These are phyloP conservation scores for Cyprinus carpio DNA, from an alignment of 2,113 vertebrate genomes.

Conservation along the genomic window DNA sequence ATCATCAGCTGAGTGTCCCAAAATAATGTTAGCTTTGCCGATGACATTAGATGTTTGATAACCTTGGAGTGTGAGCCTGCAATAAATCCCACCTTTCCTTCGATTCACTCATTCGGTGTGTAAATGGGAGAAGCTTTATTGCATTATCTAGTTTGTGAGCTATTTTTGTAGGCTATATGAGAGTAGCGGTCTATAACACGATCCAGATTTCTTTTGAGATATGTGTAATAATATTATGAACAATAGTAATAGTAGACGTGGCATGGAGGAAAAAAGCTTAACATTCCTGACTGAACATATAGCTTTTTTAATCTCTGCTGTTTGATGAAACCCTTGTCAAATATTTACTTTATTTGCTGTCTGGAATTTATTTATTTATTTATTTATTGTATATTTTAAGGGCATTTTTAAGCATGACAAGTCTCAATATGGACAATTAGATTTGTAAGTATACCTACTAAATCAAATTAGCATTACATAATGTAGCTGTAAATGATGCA, in stretches of 20 bases:
- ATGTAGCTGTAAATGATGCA: background rate
- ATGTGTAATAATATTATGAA: background rate
- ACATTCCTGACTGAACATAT: background rate
- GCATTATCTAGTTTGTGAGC: background rate
- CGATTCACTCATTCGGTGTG: conserved; percentile 27
- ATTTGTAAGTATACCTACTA: background rate
- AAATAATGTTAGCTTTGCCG: background rate
- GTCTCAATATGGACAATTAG: background rate
- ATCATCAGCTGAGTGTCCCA: no score
- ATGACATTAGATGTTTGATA: conserved; percentile 15
- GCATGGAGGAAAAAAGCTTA: background rate
- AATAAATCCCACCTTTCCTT: conserved; percentile 55
- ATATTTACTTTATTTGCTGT: background rate
- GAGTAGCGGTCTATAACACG: background rate
- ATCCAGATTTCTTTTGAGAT: background rate
- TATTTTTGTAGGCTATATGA: background rate
- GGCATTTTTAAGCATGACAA: background rate
- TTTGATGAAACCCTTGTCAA: background rate
- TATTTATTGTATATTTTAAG: background rate
- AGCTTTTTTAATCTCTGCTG: background rate
- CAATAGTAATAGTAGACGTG: conserved; percentile 3
- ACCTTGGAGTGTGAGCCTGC: conserved; percentile 27
- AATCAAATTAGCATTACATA: background rate
- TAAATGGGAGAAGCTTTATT: conserved; percentile 17
- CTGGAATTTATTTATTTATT: no score